Base-by-base conservation (phyloP, 2,888 invertebrate genomes). In the Acleris laterana region DNA sequence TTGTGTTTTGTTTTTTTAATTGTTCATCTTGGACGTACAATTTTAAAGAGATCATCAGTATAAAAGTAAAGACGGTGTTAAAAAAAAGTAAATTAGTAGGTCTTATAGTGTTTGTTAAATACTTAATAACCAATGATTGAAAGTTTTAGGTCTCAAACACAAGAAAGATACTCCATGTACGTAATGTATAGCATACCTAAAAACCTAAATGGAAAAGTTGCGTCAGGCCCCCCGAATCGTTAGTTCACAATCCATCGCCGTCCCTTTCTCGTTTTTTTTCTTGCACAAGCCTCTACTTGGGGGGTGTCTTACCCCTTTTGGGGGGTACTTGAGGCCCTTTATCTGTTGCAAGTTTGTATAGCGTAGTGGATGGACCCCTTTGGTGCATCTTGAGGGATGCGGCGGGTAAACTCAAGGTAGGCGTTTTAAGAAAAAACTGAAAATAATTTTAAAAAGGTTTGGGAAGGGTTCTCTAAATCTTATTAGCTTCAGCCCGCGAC, bases 341-440 rank as follows among this genome's bases (percentile, higher is more conserved):
- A 93, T 91, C 92, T 89, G 88, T 87, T 82, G 87, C 88, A 93
- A 92, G 93, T 92, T 93, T 93, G 91, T 92, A 88, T 87, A 91
- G 85, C 82, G 88, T 88, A 91, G 90, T 90, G 90, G 87, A 85
- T 89, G 89, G 89, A 84, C 86, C 88, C 86, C 88, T 91, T 88
- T 83, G 81, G 85, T 87, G 88, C 85, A 91, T 93, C 93, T 93
- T 91, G 85, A 89, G 87, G 82, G 81, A 76, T 84, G 92, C 80
- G 61, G 81, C 87, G 63, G 89, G 77, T 59, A 75, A 79, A 76
- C 75, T 75, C 60, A 68, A 76, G 68, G 71, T 77, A 68, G 76
- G 53, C 66, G 28, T 68, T 80, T 75, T 62, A n/a, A 7, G 9
- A 58, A 72, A 60, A 49, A 16, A 0, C 66, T 55, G 48, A 22